phyloP scores from a whole-genome alignment of 2,113 vertebrate species.

The Caretta caretta region DNA sequence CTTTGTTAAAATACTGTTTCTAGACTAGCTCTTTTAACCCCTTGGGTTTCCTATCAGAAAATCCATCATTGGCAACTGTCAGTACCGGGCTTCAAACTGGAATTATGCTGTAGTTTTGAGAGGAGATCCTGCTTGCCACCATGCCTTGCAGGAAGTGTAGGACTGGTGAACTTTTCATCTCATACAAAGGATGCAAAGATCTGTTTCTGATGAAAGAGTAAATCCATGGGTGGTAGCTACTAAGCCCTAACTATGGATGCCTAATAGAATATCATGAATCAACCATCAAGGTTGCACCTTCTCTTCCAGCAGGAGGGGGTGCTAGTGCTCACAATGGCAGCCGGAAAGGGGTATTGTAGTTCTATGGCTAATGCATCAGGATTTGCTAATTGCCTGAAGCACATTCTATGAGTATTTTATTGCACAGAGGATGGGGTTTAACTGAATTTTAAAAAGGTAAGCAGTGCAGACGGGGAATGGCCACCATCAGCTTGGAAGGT shows the following conservation, averaged over 20 bases:
- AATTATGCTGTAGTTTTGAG: not conserved
- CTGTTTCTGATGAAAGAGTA: not conserved
- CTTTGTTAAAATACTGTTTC: rapidly evolving
- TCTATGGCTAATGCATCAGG: not conserved
- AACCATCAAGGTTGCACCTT: not conserved
- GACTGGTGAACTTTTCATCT: not conserved
- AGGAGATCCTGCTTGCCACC: not conserved
- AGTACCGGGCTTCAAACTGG: not conserved
- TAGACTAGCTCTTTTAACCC: not conserved
- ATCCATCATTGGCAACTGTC: not conserved
- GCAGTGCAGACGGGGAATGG: not conserved
- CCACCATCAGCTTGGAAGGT: not conserved
- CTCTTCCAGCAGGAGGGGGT: not conserved
- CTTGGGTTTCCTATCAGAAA: not conserved
- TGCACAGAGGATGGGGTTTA: not conserved
- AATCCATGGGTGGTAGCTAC: not conserved
- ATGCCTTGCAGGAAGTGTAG: not conserved
- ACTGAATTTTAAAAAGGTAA: not conserved
- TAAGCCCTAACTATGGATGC: not conserved
- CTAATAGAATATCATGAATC: not conserved
- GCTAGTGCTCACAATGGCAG: not conserved
- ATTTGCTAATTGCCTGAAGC: not conserved
- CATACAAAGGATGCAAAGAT: not conserved
- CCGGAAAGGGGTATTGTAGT: not conserved
- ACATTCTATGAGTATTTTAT: not conserved